Conservation (phyloP, 2,888 invertebrate genomes). For the Habrosyne pyritoides region DNA sequence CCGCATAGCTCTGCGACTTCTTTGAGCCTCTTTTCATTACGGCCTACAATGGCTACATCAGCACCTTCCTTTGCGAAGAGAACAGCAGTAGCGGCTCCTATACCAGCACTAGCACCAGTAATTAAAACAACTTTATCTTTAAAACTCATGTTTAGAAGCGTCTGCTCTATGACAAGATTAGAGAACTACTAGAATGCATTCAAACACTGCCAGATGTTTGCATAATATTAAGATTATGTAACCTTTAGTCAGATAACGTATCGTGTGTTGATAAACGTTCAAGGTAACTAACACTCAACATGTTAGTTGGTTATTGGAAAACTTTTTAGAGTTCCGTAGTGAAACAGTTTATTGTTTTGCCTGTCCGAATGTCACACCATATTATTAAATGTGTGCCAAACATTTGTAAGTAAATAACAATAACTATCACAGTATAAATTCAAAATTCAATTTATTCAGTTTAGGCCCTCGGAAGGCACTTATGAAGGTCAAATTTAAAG, state of each 20-base stretch:
- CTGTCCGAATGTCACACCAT: too few species aligned
- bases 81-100: conserved; percentile 42
- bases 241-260: background rate
- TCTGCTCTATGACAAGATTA: background rate
- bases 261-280: background rate
- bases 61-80: conserved; percentile 40
- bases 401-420: too few species aligned
- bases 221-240: background rate
- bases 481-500: too few species aligned
- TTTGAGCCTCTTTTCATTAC: conserved; percentile 23
- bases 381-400: too few species aligned
- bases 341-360: too few species aligned
- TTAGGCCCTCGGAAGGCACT: too few species aligned
- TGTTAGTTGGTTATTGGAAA: too few species aligned
- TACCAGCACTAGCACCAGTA: conserved; percentile 49
- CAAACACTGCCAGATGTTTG: background rate
- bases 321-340: too few species aligned
- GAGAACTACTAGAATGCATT: background rate
- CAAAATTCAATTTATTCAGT: too few species aligned
- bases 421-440: too few species aligned
- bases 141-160: conserved; percentile 33
- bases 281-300: too few species aligned
- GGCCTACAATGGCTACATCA: conserved; percentile 25
- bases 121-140: conserved; percentile 43
- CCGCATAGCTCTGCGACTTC: conserved; percentile 19